Evolutionary conservation across 2,888 invertebrate genomes (phyloP).

Genomic region (Acleris emargana): DNA sequence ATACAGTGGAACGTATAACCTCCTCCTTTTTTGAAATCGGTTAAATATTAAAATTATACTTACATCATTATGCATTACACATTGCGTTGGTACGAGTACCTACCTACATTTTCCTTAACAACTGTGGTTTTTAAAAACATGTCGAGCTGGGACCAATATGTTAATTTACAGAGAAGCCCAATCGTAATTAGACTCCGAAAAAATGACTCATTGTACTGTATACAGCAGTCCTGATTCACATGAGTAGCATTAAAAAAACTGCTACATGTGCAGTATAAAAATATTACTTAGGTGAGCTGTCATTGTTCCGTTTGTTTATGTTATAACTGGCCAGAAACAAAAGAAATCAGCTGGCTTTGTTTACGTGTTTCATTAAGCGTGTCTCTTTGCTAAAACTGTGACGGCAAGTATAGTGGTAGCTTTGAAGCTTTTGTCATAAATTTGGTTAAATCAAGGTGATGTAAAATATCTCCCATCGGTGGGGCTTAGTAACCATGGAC

Average conservation of each 20-base stretch:
- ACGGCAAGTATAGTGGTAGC: background rate
- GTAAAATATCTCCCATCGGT: too few species aligned
- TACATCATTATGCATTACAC: too few species aligned
- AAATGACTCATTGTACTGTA: constrained; percentile 28
- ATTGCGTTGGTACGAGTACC: too few species aligned
- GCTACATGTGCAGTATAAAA: constrained; percentile 22
- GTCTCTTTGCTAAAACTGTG: background rate
- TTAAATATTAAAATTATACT: too few species aligned
- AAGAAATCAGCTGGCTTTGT: constrained; percentile 30
- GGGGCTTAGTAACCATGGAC: too few species aligned
- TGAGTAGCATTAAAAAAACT: constrained; percentile 15
- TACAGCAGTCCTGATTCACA: constrained; percentile 28
- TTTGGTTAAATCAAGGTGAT: too few species aligned
- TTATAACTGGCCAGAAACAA: constrained; percentile 14
- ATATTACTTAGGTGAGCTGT: constrained; percentile 28
- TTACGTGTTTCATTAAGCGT: background rate
- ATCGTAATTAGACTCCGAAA: constrained; percentile 9
- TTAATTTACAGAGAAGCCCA: constrained; percentile 3
- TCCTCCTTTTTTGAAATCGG: too few species aligned
- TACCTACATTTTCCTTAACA: too few species aligned
- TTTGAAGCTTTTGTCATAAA: too few species aligned
- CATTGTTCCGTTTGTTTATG: constrained; percentile 16
- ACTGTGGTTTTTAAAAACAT: background rate
- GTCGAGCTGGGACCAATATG: too few species aligned
- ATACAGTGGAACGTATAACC: too few species aligned